Percentiles rank a stretch among this genome's conserved stretches.
Conservation (phyloP, 2,797 vertebrate species). For the Ispidina lecontei region DNA sequence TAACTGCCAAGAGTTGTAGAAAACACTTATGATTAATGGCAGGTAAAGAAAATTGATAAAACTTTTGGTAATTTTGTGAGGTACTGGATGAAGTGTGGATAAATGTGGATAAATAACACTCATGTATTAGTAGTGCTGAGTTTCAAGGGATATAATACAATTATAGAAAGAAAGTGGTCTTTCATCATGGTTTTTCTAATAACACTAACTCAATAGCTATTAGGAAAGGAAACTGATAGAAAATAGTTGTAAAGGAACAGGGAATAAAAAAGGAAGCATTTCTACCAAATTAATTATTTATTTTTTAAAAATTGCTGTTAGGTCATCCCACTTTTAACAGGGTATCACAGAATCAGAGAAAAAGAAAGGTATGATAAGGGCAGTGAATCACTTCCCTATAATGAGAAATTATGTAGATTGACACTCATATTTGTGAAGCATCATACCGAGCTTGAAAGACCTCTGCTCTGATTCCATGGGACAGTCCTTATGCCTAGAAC, state of each 20-base stretch:
- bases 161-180: background rate
- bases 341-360: background rate
- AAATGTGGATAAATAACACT: background rate
- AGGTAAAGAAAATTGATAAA: background rate
- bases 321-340: background rate
- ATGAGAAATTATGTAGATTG: background rate
- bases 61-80: background rate
- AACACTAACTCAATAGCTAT: background rate
- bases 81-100: background rate
- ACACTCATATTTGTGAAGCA: background rate
- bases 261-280: background rate
- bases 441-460: background rate
- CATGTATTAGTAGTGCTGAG: background rate
- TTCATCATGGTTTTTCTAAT: background rate
- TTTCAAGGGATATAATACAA: background rate
- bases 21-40: background rate
- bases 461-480: background rate
- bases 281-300: background rate
- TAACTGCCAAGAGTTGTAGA: background rate
- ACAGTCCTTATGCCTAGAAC: background rate
- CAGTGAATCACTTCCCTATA: background rate
- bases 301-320: background rate
- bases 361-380: background rate
- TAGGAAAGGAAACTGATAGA: too few species aligned
- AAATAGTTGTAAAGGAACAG: background rate